phyloP scores from a whole-genome alignment of 2,888 invertebrate genomes.

The Thyatira batis region DNA sequence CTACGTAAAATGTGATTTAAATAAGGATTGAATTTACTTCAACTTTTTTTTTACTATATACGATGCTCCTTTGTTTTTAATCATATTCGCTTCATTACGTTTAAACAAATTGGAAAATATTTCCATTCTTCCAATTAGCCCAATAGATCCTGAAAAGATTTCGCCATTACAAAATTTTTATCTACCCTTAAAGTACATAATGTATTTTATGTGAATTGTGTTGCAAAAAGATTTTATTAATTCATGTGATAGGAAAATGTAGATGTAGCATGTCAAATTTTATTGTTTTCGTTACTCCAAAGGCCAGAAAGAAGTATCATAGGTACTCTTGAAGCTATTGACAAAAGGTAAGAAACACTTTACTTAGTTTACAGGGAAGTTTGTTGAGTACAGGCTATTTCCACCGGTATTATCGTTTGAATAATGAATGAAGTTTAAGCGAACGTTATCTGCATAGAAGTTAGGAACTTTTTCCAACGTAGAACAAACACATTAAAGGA shows the following conservation, averaged over 20 bases:
- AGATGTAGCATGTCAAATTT: background rate
- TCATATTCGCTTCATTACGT: too few relatives aligned
- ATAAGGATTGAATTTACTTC: constrained; percentile 29
- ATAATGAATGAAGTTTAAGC: constrained; percentile 15
- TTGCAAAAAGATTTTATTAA: too few relatives aligned
- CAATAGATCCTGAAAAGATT: too few relatives aligned
- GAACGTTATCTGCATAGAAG: constrained; percentile 42
- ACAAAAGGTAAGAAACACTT: background rate
- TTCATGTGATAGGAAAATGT: too few relatives aligned
- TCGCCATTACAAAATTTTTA: too few relatives aligned
- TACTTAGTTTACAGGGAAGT: background rate
- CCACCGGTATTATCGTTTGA: constrained; percentile 9
- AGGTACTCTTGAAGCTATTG: background rate
- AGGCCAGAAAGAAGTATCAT: background rate
- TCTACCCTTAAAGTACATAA: too few relatives aligned
- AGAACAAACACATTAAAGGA: constrained; percentile 75
- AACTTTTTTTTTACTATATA: constrained; percentile 12
- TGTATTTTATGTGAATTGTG: too few relatives aligned
- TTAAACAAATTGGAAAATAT: too few relatives aligned
- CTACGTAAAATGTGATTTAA: constrained; percentile 31
- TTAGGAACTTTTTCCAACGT: constrained; percentile 46
- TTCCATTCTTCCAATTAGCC: too few relatives aligned
- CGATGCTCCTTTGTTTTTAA: constrained; percentile 22
- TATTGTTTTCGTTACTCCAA: background rate
- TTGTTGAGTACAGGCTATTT: constrained; percentile 2